Conservation (phyloP, 2,797 vertebrate genomes). For the Gila robusta region DNA sequence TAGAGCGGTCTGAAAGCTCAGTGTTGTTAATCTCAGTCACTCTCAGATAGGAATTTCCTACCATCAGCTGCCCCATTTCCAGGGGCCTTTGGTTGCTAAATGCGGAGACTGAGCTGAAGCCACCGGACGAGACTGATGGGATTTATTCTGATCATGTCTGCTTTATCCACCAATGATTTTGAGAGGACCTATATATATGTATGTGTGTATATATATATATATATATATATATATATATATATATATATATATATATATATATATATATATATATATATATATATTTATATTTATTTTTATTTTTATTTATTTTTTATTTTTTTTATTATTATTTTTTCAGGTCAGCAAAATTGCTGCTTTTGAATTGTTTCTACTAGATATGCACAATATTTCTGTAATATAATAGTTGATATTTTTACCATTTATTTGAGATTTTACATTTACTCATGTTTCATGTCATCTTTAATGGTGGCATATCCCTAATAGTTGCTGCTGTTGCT, state of each 20-base stretch:
- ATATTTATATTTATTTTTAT: too few relatives aligned
- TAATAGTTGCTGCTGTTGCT: background rate
- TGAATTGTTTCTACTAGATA: too few relatives aligned
- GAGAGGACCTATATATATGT: background rate
- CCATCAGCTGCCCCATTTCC: slow-evolving; percentile 50
- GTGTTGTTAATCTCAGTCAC: slow-evolving; percentile 39
- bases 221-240: background rate
- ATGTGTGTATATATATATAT: too few relatives aligned
- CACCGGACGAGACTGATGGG: slow-evolving; percentile 23
- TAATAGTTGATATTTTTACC: too few relatives aligned
- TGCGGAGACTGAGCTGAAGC: slow-evolving; percentile 36
- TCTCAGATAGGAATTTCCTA: slow-evolving; percentile 45
- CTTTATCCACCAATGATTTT: slow-evolving; percentile 17
- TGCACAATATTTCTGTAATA: too few relatives aligned
- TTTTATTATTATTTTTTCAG: too few relatives aligned
- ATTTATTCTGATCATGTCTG: slow-evolving; percentile 43
- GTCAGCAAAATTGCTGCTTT: too few relatives aligned
- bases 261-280: too few relatives aligned
- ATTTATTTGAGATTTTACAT: too few relatives aligned
- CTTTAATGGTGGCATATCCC: background rate
- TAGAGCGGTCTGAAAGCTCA: slow-evolving; percentile 24
- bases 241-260: background rate
- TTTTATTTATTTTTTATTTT: too few relatives aligned
- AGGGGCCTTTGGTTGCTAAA: slow-evolving; percentile 47
- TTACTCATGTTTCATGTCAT: background rate